These are phyloP conservation scores for Hydrolagus colliei DNA, from an alignment of 2,797 vertebrate genomes.

Conservation along the genomic window DNA sequence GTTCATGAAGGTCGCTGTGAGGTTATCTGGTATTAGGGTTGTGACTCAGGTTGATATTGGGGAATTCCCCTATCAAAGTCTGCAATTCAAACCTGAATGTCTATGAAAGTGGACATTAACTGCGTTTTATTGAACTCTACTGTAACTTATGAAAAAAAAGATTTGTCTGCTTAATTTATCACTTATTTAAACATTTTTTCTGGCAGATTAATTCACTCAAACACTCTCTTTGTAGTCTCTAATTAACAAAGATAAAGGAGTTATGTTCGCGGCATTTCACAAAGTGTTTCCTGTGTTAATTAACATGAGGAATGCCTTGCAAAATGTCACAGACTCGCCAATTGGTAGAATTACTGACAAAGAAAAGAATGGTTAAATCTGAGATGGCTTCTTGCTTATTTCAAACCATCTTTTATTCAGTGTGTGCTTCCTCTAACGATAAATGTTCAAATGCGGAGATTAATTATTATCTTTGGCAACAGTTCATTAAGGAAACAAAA, in stretches of 20 bases:
- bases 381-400: conserved; percentile 3
- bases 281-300: too few relatives aligned
- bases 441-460: conserved; percentile 1
- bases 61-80: too few relatives aligned
- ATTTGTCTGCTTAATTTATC: neutral
- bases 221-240: conserved; percentile 14
- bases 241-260: conserved; percentile 16
- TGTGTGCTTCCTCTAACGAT: neutral
- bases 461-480: neutral
- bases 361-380: conserved; percentile 6
- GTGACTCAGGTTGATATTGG: too few relatives aligned
- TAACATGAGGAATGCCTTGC: too few relatives aligned
- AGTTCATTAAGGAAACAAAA: conserved; percentile 20
- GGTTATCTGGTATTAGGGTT: too few relatives aligned
- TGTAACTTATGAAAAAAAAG: neutral
- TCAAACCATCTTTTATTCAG: conserved; percentile 11
- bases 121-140: neutral
- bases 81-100: too few relatives aligned
- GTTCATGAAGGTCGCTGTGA: too few relatives aligned
- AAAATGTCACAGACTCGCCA: too few relatives aligned
- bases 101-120: too few relatives aligned
- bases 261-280: neutral
- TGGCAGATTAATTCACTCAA: conserved; percentile 18
- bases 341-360: neutral
- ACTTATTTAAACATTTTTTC: conserved; percentile 9